Evolutionary conservation across 2,888 invertebrate species (phyloP), one percentile per base, ranked within the genome.

Genomic region (Campoletis raptor): DNA sequence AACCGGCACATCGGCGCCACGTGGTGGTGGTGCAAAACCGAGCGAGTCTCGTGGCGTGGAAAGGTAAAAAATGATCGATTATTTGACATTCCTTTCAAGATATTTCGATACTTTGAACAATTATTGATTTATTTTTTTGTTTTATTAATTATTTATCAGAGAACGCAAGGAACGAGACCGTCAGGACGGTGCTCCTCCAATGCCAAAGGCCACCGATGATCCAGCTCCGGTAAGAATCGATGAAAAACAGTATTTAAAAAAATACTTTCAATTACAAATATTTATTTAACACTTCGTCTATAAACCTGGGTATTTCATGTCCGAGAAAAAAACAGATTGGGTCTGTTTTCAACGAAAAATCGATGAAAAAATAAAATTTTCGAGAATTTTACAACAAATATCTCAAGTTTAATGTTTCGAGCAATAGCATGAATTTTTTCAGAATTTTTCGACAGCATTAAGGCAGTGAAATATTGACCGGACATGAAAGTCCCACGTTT

Each of bases 181-280:
- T 83, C 90, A 95, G 79, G 93, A 94, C 90, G 93, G 95, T 92
- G 92, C 95, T 69, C 94, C 93, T 83, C 93, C 94, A 90, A 95
- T 97, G 96, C 97, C 97, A 92, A 97, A 97, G 94, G 95, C 96
- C 91, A 96, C 96, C 93, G 97, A 97, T 94, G 96, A 96, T 89
- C 96, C 96, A 93, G 96, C 96, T 94, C 97, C 97, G 93, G 97
- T 97, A 94, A 95, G 96, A 95, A 88, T 8, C 45, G 82, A 70
- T 36, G 52, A 15, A 61, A 6, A 61, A 30, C 12, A 30, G 12
- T 15, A 15, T n/a, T 48, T 2, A 12, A 30, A 30, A 30, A 61
- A 30, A 4, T 30, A 0, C 30, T 61, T 61, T 30, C 15, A 61
- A 61, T 12, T 2, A 12, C 12, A 24, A 30, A 30, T n/a, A n/a